Evolutionary conservation across 2,797 vertebrate genomes (phyloP).

Genomic region (Myoxocephalus aenaeus): DNA sequence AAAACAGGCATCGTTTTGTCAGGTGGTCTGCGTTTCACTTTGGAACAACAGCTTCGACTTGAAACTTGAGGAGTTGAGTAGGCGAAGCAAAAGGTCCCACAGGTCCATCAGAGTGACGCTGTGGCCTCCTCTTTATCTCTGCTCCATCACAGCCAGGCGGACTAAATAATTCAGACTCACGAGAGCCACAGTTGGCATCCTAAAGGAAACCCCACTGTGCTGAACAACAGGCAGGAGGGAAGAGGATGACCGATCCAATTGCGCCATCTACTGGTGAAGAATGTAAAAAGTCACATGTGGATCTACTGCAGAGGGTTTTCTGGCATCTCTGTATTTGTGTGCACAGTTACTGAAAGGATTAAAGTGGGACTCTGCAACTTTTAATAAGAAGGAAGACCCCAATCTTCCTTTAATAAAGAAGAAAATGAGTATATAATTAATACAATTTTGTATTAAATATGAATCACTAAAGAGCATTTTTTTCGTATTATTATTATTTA

Average conservation of each 20-base stretch:
- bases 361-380: not conserved
- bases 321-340: not conserved
- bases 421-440: not conserved
- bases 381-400: not conserved
- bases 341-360: not conserved
- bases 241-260: not conserved
- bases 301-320: not conserved
- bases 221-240: not conserved
- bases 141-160: conserved; percentile 45
- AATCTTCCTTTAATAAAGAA: not conserved
- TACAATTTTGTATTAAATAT: not conserved
- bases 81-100: not conserved
- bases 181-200: conserved; percentile 29
- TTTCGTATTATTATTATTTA: too few relatives aligned
- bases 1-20: conserved; percentile 2
- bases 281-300: not conserved
- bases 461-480: not conserved
- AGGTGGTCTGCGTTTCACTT: not conserved
- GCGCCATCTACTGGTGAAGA: conserved; percentile 60
- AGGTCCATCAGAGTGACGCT: conserved; percentile 17
- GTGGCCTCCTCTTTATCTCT: conserved; percentile 51
- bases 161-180: conserved; percentile 69
- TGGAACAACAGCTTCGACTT: not conserved
- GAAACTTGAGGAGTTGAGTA: conserved; percentile 35
- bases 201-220: not conserved